Percentiles rank a stretch among this genome's conserved stretches.
These are phyloP conservation scores for Hippocampus guttulatus DNA, from an alignment of 2,113 vertebrate genomes.

Conservation along the genomic window DNA sequence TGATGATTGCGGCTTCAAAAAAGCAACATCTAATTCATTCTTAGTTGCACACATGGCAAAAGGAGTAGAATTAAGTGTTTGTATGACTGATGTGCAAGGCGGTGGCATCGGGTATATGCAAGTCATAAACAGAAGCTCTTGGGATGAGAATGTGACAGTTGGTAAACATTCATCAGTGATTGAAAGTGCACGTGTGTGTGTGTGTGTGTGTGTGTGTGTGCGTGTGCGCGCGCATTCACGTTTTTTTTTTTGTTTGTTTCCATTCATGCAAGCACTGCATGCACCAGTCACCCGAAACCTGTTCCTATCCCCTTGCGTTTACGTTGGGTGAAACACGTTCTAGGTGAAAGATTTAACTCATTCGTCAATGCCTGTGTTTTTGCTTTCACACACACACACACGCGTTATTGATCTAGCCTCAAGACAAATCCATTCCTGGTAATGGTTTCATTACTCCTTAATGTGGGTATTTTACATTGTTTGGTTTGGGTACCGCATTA, in stretches of 20 bases:
- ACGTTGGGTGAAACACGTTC: slow-evolving; percentile 45
- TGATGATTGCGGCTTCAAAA: slow-evolving; percentile 13
- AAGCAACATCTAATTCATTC: slow-evolving; percentile 21
- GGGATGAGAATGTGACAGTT: background rate
- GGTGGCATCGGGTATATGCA: background rate
- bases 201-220: slow-evolving; percentile 1
- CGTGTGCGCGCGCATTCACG: no score
- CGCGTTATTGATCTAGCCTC: slow-evolving; percentile 66
- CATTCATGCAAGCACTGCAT: slow-evolving; percentile 24
- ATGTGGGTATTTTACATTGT: slow-evolving; percentile 81
- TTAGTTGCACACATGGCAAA: background rate
- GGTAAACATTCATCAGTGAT: slow-evolving; percentile 9
- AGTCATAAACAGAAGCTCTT: slow-evolving; percentile 2
- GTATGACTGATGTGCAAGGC: slow-evolving; percentile 3
- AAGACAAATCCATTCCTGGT: slow-evolving; percentile 73
- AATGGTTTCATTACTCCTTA: slow-evolving; percentile 80
- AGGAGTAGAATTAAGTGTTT: slow-evolving; percentile 9
- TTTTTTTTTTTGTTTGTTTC: background rate
- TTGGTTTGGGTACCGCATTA: slow-evolving; percentile 71
- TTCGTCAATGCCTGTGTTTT: slow-evolving; percentile 43
- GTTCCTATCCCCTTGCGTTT: slow-evolving; percentile 40
- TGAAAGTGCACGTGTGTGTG: slow-evolving; percentile 3
- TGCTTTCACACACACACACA: slow-evolving; percentile 6
- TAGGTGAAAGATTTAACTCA: slow-evolving; percentile 64
- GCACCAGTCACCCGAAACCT: slow-evolving; percentile 46